Conservation (phyloP, 2,797 vertebrate species). For the Mallotus villosus region DNA sequence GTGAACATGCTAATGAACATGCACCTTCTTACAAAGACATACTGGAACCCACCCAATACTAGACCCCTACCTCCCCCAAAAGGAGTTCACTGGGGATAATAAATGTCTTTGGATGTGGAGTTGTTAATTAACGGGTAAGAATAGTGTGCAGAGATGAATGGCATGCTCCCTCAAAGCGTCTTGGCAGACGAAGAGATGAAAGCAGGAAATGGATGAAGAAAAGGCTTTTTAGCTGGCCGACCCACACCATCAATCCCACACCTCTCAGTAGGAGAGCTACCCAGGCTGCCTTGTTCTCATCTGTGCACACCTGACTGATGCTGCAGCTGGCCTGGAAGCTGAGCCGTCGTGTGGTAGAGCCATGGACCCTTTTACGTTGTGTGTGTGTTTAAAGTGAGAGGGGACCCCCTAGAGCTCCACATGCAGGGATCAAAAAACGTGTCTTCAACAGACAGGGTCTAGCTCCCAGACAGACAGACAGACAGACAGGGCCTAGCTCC, state of each 20-base stretch:
- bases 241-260: slow-evolving; percentile 46
- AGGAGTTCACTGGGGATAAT: no score
- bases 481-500: no score
- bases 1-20: no score
- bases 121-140: slow-evolving; percentile 52
- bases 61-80: no score
- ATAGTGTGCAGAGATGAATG: slow-evolving; percentile 41
- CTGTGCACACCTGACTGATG: slow-evolving; percentile 40
- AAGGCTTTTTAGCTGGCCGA: slow-evolving; percentile 50
- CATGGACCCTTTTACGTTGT: no score
- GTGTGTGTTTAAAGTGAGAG: no score
- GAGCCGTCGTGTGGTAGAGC: slow-evolving; percentile 28
- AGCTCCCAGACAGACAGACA: no score
- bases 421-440: no score
- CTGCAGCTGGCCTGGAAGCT: slow-evolving; percentile 31
- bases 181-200: slow-evolving; percentile 49
- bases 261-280: slow-evolving; percentile 53
- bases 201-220: slow-evolving; percentile 42
- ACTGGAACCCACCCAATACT: no score
- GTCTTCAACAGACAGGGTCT: no score
- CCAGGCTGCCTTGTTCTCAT: slow-evolving; percentile 33
- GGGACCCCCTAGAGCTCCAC: no score
- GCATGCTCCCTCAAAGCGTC: slow-evolving; percentile 24
- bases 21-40: no score
- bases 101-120: background rate